Percentiles rank a stretch among this genome's conserved stretches.
phyloP scores from a whole-genome alignment of 2,888 invertebrate genomes.

The Dicycla oo region DNA sequence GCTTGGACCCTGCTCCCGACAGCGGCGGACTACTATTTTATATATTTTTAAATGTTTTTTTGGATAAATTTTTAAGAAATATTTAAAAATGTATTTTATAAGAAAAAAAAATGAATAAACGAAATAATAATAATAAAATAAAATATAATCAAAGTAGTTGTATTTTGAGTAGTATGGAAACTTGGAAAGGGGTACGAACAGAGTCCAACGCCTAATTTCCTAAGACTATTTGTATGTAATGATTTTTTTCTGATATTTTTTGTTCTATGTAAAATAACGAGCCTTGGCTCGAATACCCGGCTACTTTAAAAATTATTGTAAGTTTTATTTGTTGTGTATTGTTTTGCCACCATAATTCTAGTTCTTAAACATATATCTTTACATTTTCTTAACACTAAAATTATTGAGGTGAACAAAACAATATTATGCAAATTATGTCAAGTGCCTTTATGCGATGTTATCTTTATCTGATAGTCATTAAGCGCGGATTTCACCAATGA shows the following conservation, averaged over 20 bases:
- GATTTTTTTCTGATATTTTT: not conserved
- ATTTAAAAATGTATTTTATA: too few species aligned
- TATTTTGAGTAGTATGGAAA: not conserved
- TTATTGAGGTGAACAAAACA: not conserved
- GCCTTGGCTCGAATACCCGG: not conserved
- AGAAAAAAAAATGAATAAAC: too few species aligned
- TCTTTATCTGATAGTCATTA: conserved; percentile 1
- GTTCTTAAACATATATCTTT: not conserved
- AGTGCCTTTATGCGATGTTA: not conserved
- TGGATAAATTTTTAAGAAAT: too few species aligned
- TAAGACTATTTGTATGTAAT: not conserved
- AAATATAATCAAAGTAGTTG: not conserved
- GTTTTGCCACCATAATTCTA: not conserved
- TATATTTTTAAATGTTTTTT: too few species aligned
- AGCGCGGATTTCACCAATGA: too few species aligned
- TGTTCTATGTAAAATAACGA: not conserved
- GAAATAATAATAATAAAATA: too few species aligned
- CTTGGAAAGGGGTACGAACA: not conserved
- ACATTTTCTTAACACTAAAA: not conserved
- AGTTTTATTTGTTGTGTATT: not conserved
- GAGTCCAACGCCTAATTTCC: not conserved
- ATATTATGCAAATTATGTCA: too few species aligned
- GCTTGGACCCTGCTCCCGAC: too few species aligned
- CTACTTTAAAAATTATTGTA: not conserved
- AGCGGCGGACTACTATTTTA: too few species aligned